Evolutionary conservation across 1,140 invertebrate genomes (phyloP), one percentile per base, ranked within the genome.

Genomic region (Meloidogyne chitwoodi): DNA sequence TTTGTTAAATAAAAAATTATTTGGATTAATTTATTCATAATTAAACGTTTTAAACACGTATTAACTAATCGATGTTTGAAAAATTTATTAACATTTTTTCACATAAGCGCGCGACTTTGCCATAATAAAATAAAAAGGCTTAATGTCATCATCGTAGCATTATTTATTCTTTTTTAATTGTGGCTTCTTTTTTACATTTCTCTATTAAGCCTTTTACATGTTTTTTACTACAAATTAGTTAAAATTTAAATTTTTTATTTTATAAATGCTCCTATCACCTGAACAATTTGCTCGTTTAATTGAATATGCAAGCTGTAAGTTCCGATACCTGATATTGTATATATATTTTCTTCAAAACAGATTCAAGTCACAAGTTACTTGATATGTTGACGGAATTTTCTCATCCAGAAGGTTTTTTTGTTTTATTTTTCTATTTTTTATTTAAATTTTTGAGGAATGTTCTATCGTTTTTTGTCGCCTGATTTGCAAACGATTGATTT

Each of bases 301-400:
- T 64, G 84, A 85, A 74, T 85, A 87, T 83, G 86, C 84, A 6
- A 82, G 84, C 44, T 85, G 84, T 85, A 83, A 85, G 85, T 84
- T 72, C 67, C n/a, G n/a, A n/a, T n/a, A n/a, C n/a, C n/a, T n/a
- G n/a, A n/a, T n/a, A n/a, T n/a, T n/a, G n/a, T n/a, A n/a, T n/a
- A 29, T 38, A n/a, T 2, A 76, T 31, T 24, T 19, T 19, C 12
- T 65, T 66, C 61, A 62, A 69, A 85, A 44, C 62, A 85, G 84
- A 85, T 77, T 85, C 84, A 29, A 84, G 77, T 62, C 83, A 87
- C 38, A 85, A 86, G 68, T 70, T 85, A 41, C 65, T 84, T 31
- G 84, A 85, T 63, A 85, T 85, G 85, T 64, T 85, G 26, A 72
- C 74, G 27, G 85, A 87, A 70, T 85, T 85, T 38, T 73, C 70